Evolutionary conservation across 2,113 vertebrate genomes (phyloP), one percentile per base, ranked within the genome.

Genomic region (Muntiacus muntjak): DNA sequence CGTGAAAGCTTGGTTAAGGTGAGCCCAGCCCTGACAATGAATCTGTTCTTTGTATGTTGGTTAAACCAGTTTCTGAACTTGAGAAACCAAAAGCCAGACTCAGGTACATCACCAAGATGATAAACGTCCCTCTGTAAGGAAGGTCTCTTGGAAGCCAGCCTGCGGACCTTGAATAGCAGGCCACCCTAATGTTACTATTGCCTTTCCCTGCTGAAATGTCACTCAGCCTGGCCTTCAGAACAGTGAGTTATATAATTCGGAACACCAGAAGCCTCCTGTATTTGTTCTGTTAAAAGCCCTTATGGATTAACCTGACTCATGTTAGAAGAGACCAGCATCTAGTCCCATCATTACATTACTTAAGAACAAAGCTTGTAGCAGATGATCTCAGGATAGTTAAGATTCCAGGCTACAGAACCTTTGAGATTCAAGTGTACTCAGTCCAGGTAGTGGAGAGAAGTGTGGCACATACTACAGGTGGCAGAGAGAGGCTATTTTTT

Each of bases 71-170:
- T 67, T 94, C 91, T 81, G 54, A 92, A 89, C 13, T 91, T 92
- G 79, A 93, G 87, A 96, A 64, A 86, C 88, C 92, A 81, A 88
- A 76, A 88, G 54, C 30, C 25, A 79, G 85, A 40, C 21, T 64
- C 88, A 45, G 60, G 74, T 91, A 83, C 95, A 84, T 87, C 93
- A 85, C 40, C 88, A 89, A 40, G 93, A 96, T 82, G 89, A 83
- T 91, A 93, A 97, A 40, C 67, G 82, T 62, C 86, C 89, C 87
- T 79, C 43, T 62, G 4, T 28, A 82, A 84, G 78, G 43, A 86
- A 83, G 58, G 21, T n/a, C 47, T 94, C 71, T 58, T 58, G 30
- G 93, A 91, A 94, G 95, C n/a, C 36, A 36, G 89, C n/a, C 82
- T 55, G 17, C 16, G 12, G 81, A 21, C 30, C 67, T 82, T 89